Evolutionary conservation across 2,888 invertebrate species (phyloP).

Genomic region (Hecatera dysodea): DNA sequence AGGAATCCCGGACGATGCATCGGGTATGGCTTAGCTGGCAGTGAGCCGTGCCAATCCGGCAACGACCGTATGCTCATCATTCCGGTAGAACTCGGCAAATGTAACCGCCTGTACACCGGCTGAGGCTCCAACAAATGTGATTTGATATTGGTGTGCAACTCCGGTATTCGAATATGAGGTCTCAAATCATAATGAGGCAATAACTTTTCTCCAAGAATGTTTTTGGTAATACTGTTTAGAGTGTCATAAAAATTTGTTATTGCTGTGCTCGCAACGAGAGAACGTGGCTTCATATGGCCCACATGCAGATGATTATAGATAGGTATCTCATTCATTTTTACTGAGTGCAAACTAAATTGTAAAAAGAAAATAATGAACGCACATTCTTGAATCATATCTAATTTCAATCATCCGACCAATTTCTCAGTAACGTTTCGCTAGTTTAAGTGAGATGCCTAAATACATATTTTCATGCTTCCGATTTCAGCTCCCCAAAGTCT

Average conservation of each 20-base stretch:
- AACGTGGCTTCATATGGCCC: slow-evolving; percentile 25
- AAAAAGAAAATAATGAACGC: slow-evolving; percentile 36
- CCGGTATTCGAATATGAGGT: slow-evolving; percentile 8
- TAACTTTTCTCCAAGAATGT: slow-evolving; percentile 28
- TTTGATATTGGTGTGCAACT: slow-evolving; percentile 18
- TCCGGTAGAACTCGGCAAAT: slow-evolving; percentile 13
- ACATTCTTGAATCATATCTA: slow-evolving; percentile 58
- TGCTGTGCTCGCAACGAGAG: slow-evolving; percentile 34
- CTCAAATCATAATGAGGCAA: slow-evolving; percentile 25
- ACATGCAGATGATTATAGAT: slow-evolving; percentile 37
- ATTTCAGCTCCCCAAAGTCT: slow-evolving; percentile 4
- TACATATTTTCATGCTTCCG: slow-evolving; percentile 31
- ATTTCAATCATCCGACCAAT: slow-evolving; percentile 32
- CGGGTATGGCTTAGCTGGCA: slow-evolving; percentile 26
- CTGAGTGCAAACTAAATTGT: slow-evolving; percentile 30
- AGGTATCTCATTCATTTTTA: slow-evolving; percentile 38
- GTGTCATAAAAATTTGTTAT: slow-evolving; percentile 31
- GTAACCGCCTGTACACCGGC: slow-evolving; percentile 20
- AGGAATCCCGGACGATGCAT: slow-evolving; percentile 6
- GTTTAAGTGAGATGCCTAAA: slow-evolving; percentile 16
- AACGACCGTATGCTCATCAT: slow-evolving; percentile 20
- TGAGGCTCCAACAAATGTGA: slow-evolving; percentile 15
- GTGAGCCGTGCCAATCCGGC: neutral
- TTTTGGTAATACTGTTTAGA: slow-evolving; percentile 36
- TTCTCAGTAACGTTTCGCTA: slow-evolving; percentile 20